phyloP scores from a whole-genome alignment of 2,797 vertebrate species.

The Paramormyrops hopkinsi region DNA sequence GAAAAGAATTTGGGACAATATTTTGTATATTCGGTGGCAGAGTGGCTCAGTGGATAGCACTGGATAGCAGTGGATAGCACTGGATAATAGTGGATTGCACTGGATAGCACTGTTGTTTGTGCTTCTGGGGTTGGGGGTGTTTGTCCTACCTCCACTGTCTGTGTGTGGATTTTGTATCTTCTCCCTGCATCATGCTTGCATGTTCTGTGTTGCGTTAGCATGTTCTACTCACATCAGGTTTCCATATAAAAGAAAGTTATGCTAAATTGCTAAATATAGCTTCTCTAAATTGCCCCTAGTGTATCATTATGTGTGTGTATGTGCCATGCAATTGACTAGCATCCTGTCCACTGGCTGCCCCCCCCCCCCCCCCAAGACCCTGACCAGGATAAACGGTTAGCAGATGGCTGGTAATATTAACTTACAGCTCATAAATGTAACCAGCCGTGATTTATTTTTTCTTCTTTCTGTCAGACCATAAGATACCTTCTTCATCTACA shows the following conservation, averaged over 20 bases:
- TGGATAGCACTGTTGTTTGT: neutral
- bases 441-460: neutral
- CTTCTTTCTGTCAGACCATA: neutral
- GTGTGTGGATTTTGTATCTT: neutral
- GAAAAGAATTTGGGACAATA: neutral
- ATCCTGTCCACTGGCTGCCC: neutral
- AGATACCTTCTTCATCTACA: neutral
- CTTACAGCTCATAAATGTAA: neutral
- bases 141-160: neutral
- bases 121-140: neutral
- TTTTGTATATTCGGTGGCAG: neutral
- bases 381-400: neutral
- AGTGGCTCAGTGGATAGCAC: neutral
- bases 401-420: neutral
- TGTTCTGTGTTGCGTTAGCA: neutral
- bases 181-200: neutral
- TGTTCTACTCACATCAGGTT: neutral
- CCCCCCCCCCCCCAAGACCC: neutral
- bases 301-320: neutral
- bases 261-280: neutral
- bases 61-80: neutral
- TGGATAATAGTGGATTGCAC: neutral
- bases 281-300: neutral
- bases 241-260: neutral
- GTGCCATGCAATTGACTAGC: neutral